Conservation (phyloP, 1,140 invertebrate species). For the Pseudomyrmex pallidus region DNA sequence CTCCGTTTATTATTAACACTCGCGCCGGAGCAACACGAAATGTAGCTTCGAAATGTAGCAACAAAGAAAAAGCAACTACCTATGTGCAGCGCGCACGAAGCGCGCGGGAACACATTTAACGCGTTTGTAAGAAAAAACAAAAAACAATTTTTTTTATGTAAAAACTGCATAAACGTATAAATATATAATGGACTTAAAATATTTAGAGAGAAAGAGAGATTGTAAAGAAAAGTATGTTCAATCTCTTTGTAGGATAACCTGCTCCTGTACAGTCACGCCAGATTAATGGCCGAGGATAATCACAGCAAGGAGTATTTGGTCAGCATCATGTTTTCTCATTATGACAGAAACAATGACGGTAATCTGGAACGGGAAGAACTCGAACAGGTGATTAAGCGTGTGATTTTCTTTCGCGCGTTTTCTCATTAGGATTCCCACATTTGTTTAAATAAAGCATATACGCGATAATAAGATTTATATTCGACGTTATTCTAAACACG, state of each 20-base stretch:
- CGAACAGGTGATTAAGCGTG: conserved; percentile 84
- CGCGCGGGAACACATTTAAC: no score
- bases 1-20: conserved; percentile 26
- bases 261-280: conserved; percentile 90
- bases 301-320: conserved; percentile 91
- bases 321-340: conserved; percentile 92
- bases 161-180: no score
- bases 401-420: conserved; percentile 35
- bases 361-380: conserved; percentile 89
- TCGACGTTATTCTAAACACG: conserved; percentile 29
- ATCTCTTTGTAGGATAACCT: conserved; percentile 88
- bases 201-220: no score
- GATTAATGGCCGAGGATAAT: conserved; percentile 87
- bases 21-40: no score
- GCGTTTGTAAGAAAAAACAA: no score
- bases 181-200: no score
- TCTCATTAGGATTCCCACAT: conserved; percentile 50
- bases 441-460: conserved; percentile 29
- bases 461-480: conserved; percentile 41
- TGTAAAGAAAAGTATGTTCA: no score
- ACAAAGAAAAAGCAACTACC: background rate
- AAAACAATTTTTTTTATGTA: no score
- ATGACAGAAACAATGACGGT: conserved; percentile 91
- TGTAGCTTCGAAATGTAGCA: background rate
- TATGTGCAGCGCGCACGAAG: no score